Conservation (phyloP, 2,113 vertebrate genomes). For the Chaetorhynchus papuensis region DNA sequence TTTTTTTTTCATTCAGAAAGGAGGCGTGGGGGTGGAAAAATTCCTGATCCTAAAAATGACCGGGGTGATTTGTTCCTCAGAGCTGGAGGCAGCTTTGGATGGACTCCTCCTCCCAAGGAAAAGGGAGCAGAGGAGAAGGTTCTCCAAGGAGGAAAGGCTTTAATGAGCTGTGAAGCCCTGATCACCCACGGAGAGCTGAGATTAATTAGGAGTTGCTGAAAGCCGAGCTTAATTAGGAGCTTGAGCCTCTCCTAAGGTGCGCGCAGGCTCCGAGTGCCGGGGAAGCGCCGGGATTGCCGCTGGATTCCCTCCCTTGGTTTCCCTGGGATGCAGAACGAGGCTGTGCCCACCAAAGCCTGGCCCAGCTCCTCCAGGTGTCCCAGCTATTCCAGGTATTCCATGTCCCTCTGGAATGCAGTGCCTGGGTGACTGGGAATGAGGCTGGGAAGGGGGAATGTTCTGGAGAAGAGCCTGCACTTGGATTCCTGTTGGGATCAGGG, state of each 20-base stretch:
- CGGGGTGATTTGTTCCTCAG: background rate
- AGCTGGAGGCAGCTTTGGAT: background rate
- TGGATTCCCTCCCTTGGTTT: background rate
- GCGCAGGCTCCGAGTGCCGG: background rate
- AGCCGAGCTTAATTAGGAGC: background rate
- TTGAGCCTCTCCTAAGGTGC: background rate
- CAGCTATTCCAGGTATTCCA: accelerated
- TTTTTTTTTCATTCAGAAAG: background rate
- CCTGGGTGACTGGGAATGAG: accelerated
- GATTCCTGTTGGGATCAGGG: no score
- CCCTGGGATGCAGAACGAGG: accelerated
- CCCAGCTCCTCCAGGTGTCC: background rate
- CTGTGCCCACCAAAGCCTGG: accelerated
- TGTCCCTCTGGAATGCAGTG: accelerated
- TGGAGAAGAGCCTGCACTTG: background rate
- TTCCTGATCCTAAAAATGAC: background rate
- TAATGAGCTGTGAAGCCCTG: background rate
- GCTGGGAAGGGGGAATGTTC: background rate
- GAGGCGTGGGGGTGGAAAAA: background rate
- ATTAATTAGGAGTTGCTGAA: slow-evolving; percentile 17
- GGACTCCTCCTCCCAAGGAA: background rate
- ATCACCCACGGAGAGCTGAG: background rate
- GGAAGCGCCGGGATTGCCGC: background rate
- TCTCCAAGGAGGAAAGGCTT: slow-evolving; percentile 13
- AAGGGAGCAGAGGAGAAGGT: background rate